A percentile compares a stretch with the other conserved stretches of the same genome.
Conservation (phyloP, 2,797 vertebrate genomes). For the Poecilia wingei region DNA sequence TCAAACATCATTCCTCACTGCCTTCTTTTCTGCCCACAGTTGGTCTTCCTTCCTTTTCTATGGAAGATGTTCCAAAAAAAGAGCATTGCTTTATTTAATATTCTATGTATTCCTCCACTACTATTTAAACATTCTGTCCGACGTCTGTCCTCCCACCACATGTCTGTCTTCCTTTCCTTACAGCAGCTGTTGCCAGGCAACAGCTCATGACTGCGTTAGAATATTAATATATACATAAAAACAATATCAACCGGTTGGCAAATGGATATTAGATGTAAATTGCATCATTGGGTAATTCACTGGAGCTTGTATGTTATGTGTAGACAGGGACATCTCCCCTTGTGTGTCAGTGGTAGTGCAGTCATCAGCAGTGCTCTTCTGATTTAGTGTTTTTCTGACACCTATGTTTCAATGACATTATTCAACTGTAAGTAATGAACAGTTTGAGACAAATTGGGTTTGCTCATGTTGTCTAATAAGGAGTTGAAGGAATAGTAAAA, state of each 20-base stretch:
- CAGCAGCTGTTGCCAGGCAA: slow-evolving; percentile 73
- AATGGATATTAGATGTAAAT: slow-evolving; percentile 29
- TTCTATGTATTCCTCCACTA: slow-evolving; percentile 33
- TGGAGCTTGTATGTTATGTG: slow-evolving; percentile 8
- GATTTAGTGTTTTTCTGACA: not conserved
- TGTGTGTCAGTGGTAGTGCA: not conserved
- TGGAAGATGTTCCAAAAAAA: not conserved
- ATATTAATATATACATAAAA: slow-evolving; percentile 67
- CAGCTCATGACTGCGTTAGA: slow-evolving; percentile 56
- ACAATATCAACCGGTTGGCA: slow-evolving; percentile 41
- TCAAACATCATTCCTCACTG: not conserved
- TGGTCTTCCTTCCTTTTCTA: not conserved
- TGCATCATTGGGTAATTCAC: slow-evolving; percentile 11
- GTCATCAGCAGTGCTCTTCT: not conserved
- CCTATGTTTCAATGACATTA: not conserved
- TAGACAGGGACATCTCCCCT: slow-evolving; percentile 3
- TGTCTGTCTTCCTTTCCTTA: slow-evolving; percentile 59
- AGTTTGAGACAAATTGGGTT: not conserved
- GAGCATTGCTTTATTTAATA: slow-evolving; percentile 24
- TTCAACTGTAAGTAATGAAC: not conserved
- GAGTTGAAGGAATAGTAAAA: not conserved
- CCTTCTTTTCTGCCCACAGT: not conserved
- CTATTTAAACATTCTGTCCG: slow-evolving; percentile 47
- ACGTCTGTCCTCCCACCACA: slow-evolving; percentile 60
- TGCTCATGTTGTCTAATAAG: not conserved